A percentile compares a stretch with the other conserved stretches of the same genome.
phyloP scores from a whole-genome alignment of 2,113 vertebrate genomes.

The Takifugu flavidus region DNA sequence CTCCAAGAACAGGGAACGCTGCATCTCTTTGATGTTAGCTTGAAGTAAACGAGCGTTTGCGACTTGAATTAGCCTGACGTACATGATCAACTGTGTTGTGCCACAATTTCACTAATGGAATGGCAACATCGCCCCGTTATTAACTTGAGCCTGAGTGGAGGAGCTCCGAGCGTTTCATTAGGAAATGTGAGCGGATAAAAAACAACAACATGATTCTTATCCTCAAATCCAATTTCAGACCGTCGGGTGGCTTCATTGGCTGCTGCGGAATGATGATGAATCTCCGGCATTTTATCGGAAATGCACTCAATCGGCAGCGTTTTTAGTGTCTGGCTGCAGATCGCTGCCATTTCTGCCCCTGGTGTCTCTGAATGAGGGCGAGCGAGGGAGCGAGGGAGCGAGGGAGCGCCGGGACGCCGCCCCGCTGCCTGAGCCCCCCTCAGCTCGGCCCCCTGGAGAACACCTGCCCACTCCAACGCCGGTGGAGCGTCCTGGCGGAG shows the following conservation, averaged over 20 bases:
- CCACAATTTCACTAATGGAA: constrained; percentile 3
- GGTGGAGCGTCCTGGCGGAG: no score
- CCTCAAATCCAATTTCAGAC: constrained; percentile 29
- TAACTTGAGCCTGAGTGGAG: not conserved
- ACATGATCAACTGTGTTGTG: no score
- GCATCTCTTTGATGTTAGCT: no score
- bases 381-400: constrained; percentile 18
- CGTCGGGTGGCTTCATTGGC: constrained; percentile 39
- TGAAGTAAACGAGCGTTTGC: no score
- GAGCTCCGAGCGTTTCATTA: constrained; percentile 15
- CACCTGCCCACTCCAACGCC: no score
- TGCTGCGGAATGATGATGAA: constrained; percentile 53
- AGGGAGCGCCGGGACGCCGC: no score
- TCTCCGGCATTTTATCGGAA: constrained; percentile 49
- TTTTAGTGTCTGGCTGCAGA: constrained; percentile 48
- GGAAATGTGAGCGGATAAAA: constrained; percentile 19
- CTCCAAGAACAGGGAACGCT: no score
- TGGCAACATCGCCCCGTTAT: constrained; percentile 7
- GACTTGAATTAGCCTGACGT: no score
- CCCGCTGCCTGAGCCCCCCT: no score
- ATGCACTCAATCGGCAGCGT: constrained; percentile 31
- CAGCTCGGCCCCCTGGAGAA: no score
- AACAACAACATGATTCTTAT: not conserved
- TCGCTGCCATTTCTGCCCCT: constrained; percentile 35
- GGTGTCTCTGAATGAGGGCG: constrained; percentile 47